phyloP scores from a whole-genome alignment of 2,113 vertebrate species.

The Actenoides lindsayi region DNA sequence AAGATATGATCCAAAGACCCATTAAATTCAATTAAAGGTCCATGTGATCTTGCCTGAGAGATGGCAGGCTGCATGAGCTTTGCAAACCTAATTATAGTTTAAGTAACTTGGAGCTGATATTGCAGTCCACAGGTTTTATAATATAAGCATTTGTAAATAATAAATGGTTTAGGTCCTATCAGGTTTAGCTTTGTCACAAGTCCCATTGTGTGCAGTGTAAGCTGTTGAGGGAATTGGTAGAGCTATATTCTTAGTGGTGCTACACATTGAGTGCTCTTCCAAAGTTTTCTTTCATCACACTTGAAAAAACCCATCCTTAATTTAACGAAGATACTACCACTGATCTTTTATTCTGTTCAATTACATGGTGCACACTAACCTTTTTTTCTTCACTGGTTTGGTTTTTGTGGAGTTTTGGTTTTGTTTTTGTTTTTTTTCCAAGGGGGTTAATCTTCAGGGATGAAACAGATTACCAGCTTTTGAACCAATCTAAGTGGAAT shows the following conservation, averaged over 20 bases:
- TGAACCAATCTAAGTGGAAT: slow-evolving; percentile 78
- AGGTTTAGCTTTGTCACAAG: slow-evolving; percentile 40
- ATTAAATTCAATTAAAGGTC: not conserved
- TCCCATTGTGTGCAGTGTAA: not conserved
- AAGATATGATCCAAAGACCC: not conserved
- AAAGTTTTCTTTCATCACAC: slow-evolving; percentile 59
- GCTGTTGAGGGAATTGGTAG: slow-evolving; percentile 5
- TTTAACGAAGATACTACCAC: slow-evolving; percentile 66
- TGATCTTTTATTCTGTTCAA: slow-evolving; percentile 71
- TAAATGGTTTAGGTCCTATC: not conserved
- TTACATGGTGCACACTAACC: slow-evolving; percentile 56
- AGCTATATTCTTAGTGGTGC: slow-evolving; percentile 42
- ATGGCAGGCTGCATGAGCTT: not conserved
- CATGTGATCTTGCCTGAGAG: not conserved
- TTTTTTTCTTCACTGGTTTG: not conserved
- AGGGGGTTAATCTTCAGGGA: slow-evolving; percentile 77
- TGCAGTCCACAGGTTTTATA: slow-evolving; percentile 22
- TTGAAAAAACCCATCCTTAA: slow-evolving; percentile 72
- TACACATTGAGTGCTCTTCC: slow-evolving; percentile 45
- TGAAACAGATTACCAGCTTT: slow-evolving; percentile 82
- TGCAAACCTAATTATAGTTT: slow-evolving; percentile 31
- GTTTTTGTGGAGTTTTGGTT: too few relatives aligned
- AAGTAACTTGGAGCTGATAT: not conserved
- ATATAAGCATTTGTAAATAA: not conserved
- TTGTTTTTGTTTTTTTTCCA: not conserved